Evolutionary conservation across 2,113 vertebrate genomes (phyloP), one percentile per base, ranked within the genome.

Genomic region (Barbus barbus): DNA sequence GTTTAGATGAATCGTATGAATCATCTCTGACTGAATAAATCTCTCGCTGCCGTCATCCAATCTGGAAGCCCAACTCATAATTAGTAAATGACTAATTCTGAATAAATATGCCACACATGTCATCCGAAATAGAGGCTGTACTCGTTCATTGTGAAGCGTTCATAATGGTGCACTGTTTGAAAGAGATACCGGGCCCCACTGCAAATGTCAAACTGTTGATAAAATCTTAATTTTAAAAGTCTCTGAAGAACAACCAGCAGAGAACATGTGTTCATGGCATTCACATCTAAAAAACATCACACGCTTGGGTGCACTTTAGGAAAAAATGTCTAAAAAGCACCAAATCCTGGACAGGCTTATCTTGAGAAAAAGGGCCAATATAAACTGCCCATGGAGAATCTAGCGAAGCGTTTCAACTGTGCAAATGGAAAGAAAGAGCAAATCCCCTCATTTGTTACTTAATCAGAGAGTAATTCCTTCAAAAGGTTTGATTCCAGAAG

Each of bases 401-500:
- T 24, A 36, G 14, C 16, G 51, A 84, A 78, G 16, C 18, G 67
- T 38, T 71, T 71, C 33, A 22, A 71, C 36, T n/a, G 67, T 13
- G 67, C 67, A 71, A 41, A 41, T 38, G 9, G 36, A 71, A 71
- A 71, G 33, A 71, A 71, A 71, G 67, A n/a, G 67, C 36, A 71
- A 71, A 71, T 71, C 67, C 67, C 33, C 67, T 71, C 67, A 38
- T 67, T 78, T 83, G 60, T 69, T 67, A 41, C 78, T 33, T 51
- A 38, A 77, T 78, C 82, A 56, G 20, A 72, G 81, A 71, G 36
- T 76, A 86, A 83, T 56, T 86, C 77, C 58, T 81, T 48, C 31
- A 18, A 74, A 20, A 48, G 72, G 28, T 26, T 48, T 53, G 46
- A 65, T 63, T 69, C 56, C 44, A 56, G 38, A 56, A 77, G 58